Conservation (phyloP, 2,113 vertebrate genomes). For the Dromas ardeola region DNA sequence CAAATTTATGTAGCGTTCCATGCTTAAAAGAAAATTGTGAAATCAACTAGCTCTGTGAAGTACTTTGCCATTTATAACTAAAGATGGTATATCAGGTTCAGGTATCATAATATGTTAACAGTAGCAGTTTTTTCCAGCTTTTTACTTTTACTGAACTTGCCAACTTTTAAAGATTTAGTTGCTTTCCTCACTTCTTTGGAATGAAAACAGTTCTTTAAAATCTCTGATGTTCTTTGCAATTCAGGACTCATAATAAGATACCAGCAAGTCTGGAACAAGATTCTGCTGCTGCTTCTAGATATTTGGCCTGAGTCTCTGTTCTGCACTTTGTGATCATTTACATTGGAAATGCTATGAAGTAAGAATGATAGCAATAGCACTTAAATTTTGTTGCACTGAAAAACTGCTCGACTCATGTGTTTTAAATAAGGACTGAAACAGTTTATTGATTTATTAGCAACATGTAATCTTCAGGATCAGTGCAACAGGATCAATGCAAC, state of each 20-base stretch:
- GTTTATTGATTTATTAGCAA: not conserved
- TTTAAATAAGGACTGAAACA: not conserved
- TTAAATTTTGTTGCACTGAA: not conserved
- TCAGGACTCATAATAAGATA: not conserved
- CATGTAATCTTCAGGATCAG: not conserved
- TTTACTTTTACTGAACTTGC: not conserved
- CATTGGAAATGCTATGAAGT: not conserved
- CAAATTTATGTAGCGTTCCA: not conserved
- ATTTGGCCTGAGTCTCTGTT: not conserved
- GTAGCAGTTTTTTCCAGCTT: not conserved
- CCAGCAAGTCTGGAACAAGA: not conserved
- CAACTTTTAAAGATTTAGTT: not conserved
- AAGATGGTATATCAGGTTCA: not conserved
- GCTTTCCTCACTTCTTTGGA: not conserved
- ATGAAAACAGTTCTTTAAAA: not conserved
- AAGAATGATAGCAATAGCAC: not conserved
- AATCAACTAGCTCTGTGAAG: not conserved
- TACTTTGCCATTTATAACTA: not conserved
- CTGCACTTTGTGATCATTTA: not conserved
- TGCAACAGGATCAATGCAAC: not conserved
- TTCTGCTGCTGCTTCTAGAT: not conserved
- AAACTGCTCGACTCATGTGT: not conserved
- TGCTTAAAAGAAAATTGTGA: not conserved
- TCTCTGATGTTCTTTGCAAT: not conserved
- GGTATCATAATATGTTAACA: not conserved